A percentile compares a stretch with the other conserved stretches of the same genome.
These are phyloP conservation scores for Plagodis pulveraria DNA, from an alignment of 2,888 invertebrate species.

Conservation along the genomic window DNA sequence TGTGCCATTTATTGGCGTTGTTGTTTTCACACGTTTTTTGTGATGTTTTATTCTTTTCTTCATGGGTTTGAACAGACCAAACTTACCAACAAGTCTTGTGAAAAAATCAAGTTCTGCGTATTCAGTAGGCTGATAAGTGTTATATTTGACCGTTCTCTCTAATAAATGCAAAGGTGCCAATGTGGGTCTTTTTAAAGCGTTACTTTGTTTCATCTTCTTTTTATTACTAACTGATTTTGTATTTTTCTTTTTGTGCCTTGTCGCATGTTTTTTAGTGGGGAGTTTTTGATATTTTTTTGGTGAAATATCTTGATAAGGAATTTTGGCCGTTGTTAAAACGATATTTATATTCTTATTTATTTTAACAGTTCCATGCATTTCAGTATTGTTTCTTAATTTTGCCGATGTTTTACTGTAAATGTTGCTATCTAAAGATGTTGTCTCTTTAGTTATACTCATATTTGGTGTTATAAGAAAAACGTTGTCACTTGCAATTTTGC, in stretches of 20 bases:
- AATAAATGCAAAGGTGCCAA: neutral
- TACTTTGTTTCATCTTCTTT: neutral
- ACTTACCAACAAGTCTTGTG: conserved; percentile 11
- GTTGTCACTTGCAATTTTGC: no score
- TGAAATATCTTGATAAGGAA: no score
- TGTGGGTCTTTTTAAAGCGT: neutral
- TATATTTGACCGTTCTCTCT: conserved; percentile 50
- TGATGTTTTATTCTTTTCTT: neutral
- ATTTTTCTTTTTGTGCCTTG: neutral
- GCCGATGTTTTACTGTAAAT: no score
- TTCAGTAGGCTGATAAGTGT: conserved; percentile 58
- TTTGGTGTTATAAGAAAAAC: no score
- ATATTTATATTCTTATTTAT: no score
- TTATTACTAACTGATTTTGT: conserved; percentile 1
- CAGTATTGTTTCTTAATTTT: no score
- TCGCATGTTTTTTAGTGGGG: neutral
- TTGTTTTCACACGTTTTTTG: conserved; percentile 3
- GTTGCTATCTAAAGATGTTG: no score
- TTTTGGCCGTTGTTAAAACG: no score
- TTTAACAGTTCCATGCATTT: no score
- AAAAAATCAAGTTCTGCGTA: conserved; percentile 47
- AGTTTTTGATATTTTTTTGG: no score
- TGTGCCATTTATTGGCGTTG: neutral
- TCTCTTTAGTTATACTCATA: no score
- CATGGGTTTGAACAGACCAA: neutral